phyloP scores from a whole-genome alignment of 2,797 vertebrate genomes.

The Microctenopoma stevenorrisi region DNA sequence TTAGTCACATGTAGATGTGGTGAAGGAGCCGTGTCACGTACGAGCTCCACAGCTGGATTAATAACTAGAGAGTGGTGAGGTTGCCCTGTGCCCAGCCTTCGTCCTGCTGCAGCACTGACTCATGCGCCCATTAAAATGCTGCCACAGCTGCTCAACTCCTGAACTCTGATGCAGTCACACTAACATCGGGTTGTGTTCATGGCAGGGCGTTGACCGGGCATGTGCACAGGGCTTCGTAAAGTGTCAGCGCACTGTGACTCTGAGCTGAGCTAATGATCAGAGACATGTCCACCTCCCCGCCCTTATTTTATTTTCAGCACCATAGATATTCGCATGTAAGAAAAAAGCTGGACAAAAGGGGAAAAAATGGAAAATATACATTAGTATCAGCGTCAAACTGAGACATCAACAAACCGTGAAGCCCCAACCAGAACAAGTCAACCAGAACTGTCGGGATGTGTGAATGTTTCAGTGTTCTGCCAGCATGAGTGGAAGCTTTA shows the following conservation, averaged over 20 bases:
- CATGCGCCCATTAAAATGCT: conserved; percentile 48
- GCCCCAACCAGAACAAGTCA: too few species aligned
- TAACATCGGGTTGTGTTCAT: conserved; percentile 7
- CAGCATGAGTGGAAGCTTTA: neutral
- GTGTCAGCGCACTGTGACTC: neutral
- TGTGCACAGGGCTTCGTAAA: neutral
- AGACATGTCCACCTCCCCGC: conserved; percentile 18
- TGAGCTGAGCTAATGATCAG: conserved; percentile 4
- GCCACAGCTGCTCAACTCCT: conserved; percentile 47
- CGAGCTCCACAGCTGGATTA: conserved; percentile 26
- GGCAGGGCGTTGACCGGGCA: conserved; percentile 36
- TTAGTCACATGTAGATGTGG: conserved; percentile 21
- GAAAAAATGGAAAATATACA: neutral
- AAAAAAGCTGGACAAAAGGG: neutral
- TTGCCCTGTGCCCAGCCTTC: conserved; percentile 11
- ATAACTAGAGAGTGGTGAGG: conserved; percentile 19
- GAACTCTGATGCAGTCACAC: conserved; percentile 47
- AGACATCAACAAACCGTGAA: too few species aligned
- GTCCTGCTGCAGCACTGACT: conserved; percentile 44
- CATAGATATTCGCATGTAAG: conserved; percentile 28
- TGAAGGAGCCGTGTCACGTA: conserved; percentile 13
- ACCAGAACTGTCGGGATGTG: too few species aligned
- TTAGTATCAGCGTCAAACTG: neutral
- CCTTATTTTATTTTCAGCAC: conserved; percentile 46
- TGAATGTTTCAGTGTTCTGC: neutral